Conservation (phyloP, 2,113 vertebrate species). For the Sander vitreus region DNA sequence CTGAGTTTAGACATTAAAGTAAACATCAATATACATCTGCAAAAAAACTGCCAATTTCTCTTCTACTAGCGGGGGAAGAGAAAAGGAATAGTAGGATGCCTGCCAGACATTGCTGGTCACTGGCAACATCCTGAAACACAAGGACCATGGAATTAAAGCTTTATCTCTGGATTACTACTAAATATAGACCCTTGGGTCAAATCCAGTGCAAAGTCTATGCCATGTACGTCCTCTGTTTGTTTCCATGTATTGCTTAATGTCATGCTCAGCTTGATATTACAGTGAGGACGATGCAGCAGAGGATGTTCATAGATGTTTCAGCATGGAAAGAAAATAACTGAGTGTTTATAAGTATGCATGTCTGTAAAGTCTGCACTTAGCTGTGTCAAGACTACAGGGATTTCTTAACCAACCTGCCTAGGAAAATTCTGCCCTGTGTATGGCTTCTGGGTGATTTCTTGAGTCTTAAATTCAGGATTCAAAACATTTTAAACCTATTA, state of each 20-base stretch:
- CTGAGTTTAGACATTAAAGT: not conserved
- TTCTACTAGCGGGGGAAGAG: not conserved
- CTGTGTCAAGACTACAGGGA: constrained; percentile 26
- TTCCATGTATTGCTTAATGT: constrained; percentile 74
- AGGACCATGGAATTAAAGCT: constrained; percentile 78
- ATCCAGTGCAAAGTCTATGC: constrained; percentile 79
- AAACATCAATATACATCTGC: constrained; percentile 24
- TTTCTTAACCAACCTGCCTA: not conserved
- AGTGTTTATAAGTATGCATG: not conserved
- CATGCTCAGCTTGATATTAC: constrained; percentile 50
- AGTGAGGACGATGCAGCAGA: constrained; percentile 51
- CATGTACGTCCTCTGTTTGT: constrained; percentile 70
- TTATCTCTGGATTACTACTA: constrained; percentile 85
- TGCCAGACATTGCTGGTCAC: constrained; percentile 48
- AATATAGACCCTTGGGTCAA: constrained; percentile 84
- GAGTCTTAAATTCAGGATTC: not conserved
- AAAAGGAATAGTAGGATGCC: constrained; percentile 15
- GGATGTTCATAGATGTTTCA: constrained; percentile 14
- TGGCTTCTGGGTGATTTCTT: not conserved
- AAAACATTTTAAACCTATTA: not conserved
- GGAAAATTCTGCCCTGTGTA: not conserved
- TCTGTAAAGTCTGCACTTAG: constrained; percentile 26
- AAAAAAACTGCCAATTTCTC: constrained; percentile 1
- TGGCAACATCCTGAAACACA: constrained; percentile 68
- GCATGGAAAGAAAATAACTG: constrained; percentile 17